Conservation (phyloP, 2,888 invertebrate genomes). For the Notodonta dromedarius region DNA sequence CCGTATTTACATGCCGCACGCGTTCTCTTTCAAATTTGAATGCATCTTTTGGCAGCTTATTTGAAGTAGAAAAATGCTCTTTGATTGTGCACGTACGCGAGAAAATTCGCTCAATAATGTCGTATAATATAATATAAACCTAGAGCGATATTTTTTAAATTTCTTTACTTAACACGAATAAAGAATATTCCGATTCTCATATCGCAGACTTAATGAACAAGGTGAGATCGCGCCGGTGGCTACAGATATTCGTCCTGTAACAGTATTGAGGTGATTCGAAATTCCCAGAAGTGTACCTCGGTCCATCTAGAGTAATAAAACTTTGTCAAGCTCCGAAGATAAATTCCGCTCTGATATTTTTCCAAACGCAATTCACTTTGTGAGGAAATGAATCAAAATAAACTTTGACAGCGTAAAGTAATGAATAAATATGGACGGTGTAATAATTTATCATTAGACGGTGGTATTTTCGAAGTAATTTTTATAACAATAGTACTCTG, state of each 20-base stretch:
- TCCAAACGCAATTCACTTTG: neutral
- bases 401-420: neutral
- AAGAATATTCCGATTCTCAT: too few relatives aligned
- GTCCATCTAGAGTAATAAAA: neutral
- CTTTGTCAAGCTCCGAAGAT: neutral
- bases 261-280: neutral
- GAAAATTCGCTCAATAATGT: too few relatives aligned
- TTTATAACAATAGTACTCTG: neutral
- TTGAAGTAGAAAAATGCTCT: too few relatives aligned
- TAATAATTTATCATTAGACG: neutral
- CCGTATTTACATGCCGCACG: too few relatives aligned
- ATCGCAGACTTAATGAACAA: too few relatives aligned
- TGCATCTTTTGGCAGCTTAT: too few relatives aligned
- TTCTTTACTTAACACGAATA: too few relatives aligned
- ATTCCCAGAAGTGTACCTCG: neutral
- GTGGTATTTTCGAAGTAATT: neutral
- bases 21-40: too few relatives aligned
- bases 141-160: too few relatives aligned
- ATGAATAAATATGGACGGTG: neutral
- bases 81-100: too few relatives aligned
- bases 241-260: neutral
- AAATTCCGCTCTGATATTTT: neutral
- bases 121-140: too few relatives aligned
- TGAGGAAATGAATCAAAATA: neutral
- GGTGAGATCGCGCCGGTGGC: neutral